These are phyloP conservation scores for Matsumurasca onukii DNA, from an alignment of 1,140 invertebrate species.

Conservation along the genomic window DNA sequence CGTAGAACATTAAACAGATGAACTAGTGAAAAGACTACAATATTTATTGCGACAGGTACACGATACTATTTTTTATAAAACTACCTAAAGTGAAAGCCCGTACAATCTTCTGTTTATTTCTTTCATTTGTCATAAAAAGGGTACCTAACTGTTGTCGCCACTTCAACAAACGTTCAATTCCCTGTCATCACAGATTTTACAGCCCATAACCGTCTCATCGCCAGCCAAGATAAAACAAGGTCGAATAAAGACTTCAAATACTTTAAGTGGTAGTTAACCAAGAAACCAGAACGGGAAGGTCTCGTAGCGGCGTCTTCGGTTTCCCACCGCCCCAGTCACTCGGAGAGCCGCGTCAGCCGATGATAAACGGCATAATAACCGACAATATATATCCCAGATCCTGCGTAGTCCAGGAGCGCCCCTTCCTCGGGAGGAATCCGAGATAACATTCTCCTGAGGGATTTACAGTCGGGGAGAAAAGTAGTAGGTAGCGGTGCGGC, in stretches of 20 bases:
- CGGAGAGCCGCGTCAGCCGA: background rate
- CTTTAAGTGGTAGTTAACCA: background rate
- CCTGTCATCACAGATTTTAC: background rate
- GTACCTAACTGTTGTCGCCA: too few species aligned
- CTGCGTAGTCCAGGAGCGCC: slow-evolving; percentile 14
- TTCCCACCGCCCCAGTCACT: background rate
- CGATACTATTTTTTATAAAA: too few species aligned
- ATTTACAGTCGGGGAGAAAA: slow-evolving; percentile 1
- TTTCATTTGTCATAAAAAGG: too few species aligned
- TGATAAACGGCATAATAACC: background rate
- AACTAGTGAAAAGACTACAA: too few species aligned
- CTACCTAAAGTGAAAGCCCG: too few species aligned
- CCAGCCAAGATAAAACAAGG: background rate
- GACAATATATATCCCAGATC: background rate
- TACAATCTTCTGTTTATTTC: too few species aligned
- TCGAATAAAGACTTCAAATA: background rate
- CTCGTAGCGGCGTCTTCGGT: background rate
- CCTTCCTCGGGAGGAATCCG: slow-evolving; percentile 1
- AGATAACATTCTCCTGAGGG: slow-evolving; percentile 9
- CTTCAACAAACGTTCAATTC: too few species aligned
- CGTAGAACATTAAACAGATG: too few species aligned
- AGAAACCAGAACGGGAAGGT: background rate
- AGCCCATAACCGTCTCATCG: background rate
- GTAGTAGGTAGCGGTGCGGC: too few species aligned
- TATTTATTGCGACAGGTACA: too few species aligned